phyloP scores from a whole-genome alignment of 2,888 invertebrate species.

The Pterostichus madidus region DNA sequence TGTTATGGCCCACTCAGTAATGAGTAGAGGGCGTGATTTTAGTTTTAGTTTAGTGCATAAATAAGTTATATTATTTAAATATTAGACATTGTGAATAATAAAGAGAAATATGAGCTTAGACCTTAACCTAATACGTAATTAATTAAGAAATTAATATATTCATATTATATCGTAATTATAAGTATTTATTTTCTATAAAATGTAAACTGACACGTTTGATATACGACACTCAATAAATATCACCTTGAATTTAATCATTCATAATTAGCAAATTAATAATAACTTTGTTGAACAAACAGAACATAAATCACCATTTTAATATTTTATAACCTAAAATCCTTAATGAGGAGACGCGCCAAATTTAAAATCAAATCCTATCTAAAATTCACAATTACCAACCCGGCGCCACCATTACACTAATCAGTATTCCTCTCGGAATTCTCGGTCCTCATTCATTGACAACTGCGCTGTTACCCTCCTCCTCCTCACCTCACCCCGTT shows the following conservation, averaged over 20 bases:
- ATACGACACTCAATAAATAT: not conserved
- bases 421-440: constrained; percentile 44
- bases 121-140: constrained; percentile 15
- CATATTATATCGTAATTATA: constrained; percentile 7
- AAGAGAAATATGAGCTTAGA: no score
- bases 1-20: no score
- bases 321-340: constrained; percentile 22
- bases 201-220: not conserved
- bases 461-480: constrained; percentile 10
- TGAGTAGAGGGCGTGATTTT: no score
- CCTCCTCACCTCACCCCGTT: not conserved
- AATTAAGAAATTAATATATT: constrained; percentile 21
- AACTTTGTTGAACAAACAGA: not conserved
- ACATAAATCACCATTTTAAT: not conserved
- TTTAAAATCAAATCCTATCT: constrained; percentile 51
- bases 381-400: constrained; percentile 48
- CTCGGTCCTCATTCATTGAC: constrained; percentile 20
- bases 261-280: constrained; percentile 3
- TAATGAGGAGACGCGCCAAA: constrained; percentile 39
- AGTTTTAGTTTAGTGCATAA: no score
- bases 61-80: no score
- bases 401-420: constrained; percentile 21
- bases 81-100: no score
- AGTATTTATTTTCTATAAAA: not conserved
- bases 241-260: constrained; percentile 6